These are phyloP conservation scores for Cheilosia variabilis DNA, from an alignment of 2,888 invertebrate genomes.

Conservation along the genomic window DNA sequence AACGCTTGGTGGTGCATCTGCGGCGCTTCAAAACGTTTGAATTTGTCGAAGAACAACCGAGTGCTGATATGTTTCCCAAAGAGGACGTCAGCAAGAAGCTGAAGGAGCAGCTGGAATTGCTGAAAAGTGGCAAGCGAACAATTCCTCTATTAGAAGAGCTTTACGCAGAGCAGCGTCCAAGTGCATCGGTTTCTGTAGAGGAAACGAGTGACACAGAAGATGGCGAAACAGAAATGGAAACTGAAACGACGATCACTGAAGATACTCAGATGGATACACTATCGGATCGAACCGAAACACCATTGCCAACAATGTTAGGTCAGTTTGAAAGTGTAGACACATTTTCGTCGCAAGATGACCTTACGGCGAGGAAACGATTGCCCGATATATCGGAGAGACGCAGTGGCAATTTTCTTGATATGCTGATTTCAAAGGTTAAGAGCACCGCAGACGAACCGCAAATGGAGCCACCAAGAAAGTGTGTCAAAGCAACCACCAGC, in stretches of 20 bases:
- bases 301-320: not conserved
- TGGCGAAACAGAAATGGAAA: not conserved
- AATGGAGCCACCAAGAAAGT: slow-evolving; percentile 18
- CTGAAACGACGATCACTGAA: not conserved
- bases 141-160: slow-evolving; percentile 78
- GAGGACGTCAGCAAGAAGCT: slow-evolving; percentile 80
- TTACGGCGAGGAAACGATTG: not conserved
- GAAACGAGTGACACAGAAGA: not conserved
- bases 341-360: not conserved
- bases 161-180: slow-evolving; percentile 2
- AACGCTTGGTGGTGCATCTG: slow-evolving; percentile 77
- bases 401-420: slow-evolving; percentile 80
- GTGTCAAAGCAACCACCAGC: not conserved
- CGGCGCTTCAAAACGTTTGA: slow-evolving; percentile 75
- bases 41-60: slow-evolving; percentile 56
- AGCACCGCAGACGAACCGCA: slow-evolving; percentile 16
- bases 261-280: not conserved
- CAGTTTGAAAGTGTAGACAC: not conserved
- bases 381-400: not conserved
- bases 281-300: not conserved
- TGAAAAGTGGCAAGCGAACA: slow-evolving; percentile 79
- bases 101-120: slow-evolving; percentile 81
- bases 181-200: not conserved
- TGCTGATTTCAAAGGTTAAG: slow-evolving; percentile 81
- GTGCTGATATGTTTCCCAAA: slow-evolving; percentile 51